Base-by-base conservation (phyloP, 2,888 invertebrate species). In the Anaspis maculata region DNA sequence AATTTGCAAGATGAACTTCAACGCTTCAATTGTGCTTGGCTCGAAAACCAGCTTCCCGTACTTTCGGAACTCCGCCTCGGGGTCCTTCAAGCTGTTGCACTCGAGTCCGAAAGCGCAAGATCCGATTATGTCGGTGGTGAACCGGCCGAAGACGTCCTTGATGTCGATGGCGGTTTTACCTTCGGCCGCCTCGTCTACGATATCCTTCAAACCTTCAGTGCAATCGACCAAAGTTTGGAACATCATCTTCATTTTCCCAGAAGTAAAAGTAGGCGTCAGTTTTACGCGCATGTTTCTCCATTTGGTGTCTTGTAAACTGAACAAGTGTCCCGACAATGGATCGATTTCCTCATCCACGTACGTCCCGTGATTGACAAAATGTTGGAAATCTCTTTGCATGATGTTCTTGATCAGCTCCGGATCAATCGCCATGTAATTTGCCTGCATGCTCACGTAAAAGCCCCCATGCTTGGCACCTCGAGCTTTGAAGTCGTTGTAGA, bases 61-160 rank as follows among this genome's bases (percentile, higher is more conserved):
- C 21, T 42, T 34, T 31, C 48, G 38, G 52, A 76, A 76, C 19
- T 42, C 44, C 3, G 71, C 67, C 37, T 72, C 59, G 0, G 70
- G 62, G 52, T 72, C 64, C 31, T 66, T 63, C 27, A 76, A 67
- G 15, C 71, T 69, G 44, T 75, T 70, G 41, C 71, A 71, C 40
- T 74, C 71, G 3, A 76, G 61, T 14, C 76, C 76, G 49, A 76
- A 76, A 6, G 73, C 75, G 30, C 72, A 70, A 25, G 69, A 71
- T 0, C 37, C 39, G 23, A 72, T 70, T 0, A 72, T 67, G 46
- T 73, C 71, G 9, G 67, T 67, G 1, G 70, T 69, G 39, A 60
- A 72, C 2, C 66, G 59, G 0, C 64, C 62, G 13, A 64, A 53
- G 7, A 67, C 30, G 16, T 67, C 66, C 46, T 66, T 66, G 1